These are phyloP conservation scores for Vanessa tameamea DNA, from an alignment of 1,140 invertebrate species.

Conservation along the genomic window DNA sequence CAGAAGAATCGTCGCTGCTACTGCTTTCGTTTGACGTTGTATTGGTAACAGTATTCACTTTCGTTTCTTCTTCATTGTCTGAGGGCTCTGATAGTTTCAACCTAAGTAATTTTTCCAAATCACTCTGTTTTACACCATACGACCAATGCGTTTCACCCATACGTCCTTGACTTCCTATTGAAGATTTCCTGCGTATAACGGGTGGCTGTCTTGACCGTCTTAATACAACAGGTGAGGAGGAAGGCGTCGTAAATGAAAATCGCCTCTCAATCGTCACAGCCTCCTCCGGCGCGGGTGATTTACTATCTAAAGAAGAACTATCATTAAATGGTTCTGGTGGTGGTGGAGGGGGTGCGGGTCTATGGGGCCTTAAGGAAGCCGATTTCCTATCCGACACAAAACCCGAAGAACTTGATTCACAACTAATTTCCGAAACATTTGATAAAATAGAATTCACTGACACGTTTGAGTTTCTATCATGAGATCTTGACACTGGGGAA, in stretches of 20 bases:
- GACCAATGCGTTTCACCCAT: slow-evolving; percentile 72
- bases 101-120: slow-evolving; percentile 71
- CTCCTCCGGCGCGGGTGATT: slow-evolving; percentile 55
- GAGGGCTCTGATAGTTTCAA: slow-evolving; percentile 69
- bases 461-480: slow-evolving; percentile 72
- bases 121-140: slow-evolving; percentile 73
- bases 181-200: slow-evolving; percentile 71
- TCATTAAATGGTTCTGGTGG: slow-evolving; percentile 69
- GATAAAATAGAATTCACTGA: slow-evolving; percentile 77
- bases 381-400: slow-evolving; percentile 74
- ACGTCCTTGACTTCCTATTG: slow-evolving; percentile 53
- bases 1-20: slow-evolving; percentile 62
- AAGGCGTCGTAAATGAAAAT: slow-evolving; percentile 64
- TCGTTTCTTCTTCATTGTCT: slow-evolving; percentile 65
- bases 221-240: slow-evolving; percentile 61
- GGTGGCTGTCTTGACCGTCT: slow-evolving; percentile 69
- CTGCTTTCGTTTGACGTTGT: slow-evolving; percentile 52
- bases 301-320: slow-evolving; percentile 54
- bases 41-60: slow-evolving; percentile 35
- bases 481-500: slow-evolving; percentile 57
- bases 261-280: slow-evolving; percentile 48
- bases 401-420: slow-evolving; percentile 71
- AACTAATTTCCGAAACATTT: slow-evolving; percentile 71
- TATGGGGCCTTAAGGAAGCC: slow-evolving; percentile 56
- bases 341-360: slow-evolving; percentile 71